A percentile compares a stretch with the other conserved stretches of the same genome.
Conservation (phyloP, 2,888 invertebrate genomes). For the Scaptomyza flava region DNA sequence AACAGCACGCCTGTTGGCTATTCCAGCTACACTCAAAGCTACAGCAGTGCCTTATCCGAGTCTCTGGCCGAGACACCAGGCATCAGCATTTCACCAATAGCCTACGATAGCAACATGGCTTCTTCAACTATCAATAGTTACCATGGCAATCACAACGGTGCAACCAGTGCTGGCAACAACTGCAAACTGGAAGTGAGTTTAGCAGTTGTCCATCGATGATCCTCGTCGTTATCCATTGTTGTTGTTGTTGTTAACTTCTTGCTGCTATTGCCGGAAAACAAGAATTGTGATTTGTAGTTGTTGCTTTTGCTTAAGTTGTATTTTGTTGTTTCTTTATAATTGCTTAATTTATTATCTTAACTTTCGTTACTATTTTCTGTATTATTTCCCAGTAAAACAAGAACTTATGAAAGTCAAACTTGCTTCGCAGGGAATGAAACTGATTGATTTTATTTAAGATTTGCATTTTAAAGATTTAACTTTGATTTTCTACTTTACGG, state of each 20-base stretch:
- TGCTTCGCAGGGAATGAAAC: neutral
- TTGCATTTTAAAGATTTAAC: too few species aligned
- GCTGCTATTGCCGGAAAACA: constrained; percentile 35
- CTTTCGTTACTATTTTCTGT: constrained; percentile 2
- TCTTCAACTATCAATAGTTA: constrained; percentile 31
- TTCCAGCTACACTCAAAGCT: constrained; percentile 61
- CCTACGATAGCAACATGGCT: constrained; percentile 39
- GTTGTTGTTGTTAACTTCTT: constrained; percentile 14
- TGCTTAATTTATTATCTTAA: constrained; percentile 8
- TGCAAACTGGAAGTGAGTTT: constrained; percentile 82
- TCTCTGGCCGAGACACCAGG: constrained; percentile 80
- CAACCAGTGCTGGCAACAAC: constrained; percentile 39
- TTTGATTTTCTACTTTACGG: constrained; percentile 1
- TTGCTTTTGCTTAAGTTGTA: constrained; percentile 49
- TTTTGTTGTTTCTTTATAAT: constrained; percentile 20
- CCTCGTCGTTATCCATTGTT: constrained; percentile 3
- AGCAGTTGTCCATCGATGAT: neutral
- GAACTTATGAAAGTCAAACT: neutral
- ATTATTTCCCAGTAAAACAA: constrained; percentile 2
- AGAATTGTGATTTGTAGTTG: constrained; percentile 50
- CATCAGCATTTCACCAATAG: constrained; percentile 71
- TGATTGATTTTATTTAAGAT: neutral
- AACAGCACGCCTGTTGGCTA: constrained; percentile 48
- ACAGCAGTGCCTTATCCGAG: constrained; percentile 76
- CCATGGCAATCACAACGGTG: constrained; percentile 19